Conservation (phyloP, 2,797 vertebrate species). For the Pantherophis vulpinus region DNA sequence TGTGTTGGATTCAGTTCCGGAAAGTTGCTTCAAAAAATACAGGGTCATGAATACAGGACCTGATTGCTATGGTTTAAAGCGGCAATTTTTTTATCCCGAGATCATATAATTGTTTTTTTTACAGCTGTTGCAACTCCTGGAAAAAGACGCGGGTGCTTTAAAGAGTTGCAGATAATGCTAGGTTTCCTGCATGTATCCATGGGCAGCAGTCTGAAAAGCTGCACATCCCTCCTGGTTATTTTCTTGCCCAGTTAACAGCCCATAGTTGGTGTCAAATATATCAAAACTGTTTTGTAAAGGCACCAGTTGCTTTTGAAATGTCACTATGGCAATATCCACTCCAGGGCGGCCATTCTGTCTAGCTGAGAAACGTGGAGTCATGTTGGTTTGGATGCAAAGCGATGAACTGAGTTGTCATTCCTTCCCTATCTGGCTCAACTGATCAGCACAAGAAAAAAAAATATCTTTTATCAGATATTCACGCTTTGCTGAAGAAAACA, state of each 20-base stretch:
- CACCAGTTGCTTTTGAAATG: conserved; percentile 11
- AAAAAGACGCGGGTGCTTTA: neutral
- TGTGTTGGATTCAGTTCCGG: neutral
- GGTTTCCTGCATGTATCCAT: neutral
- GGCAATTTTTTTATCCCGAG: neutral
- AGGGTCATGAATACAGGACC: neutral
- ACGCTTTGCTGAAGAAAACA: neutral
- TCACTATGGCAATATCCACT: neutral
- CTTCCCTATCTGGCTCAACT: neutral
- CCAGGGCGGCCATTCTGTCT: neutral
- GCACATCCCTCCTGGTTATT: neutral
- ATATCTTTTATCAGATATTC: neutral
- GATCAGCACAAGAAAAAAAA: conserved; percentile 12
- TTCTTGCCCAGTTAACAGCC: neutral
- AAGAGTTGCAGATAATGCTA: neutral
- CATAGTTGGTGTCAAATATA: neutral
- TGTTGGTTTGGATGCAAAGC: neutral
- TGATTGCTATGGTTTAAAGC: neutral
- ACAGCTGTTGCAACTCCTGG: neutral
- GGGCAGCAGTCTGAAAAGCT: neutral
- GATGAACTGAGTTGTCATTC: neutral
- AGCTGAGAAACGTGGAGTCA: conserved; percentile 12
- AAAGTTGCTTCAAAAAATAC: neutral
- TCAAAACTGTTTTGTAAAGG: conserved; percentile 2
- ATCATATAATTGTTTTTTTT: neutral